Percentiles rank a stretch among this genome's conserved stretches.
Evolutionary conservation across 2,888 invertebrate genomes (phyloP).

Genomic region (Drosophila pseudotalamancana): DNA sequence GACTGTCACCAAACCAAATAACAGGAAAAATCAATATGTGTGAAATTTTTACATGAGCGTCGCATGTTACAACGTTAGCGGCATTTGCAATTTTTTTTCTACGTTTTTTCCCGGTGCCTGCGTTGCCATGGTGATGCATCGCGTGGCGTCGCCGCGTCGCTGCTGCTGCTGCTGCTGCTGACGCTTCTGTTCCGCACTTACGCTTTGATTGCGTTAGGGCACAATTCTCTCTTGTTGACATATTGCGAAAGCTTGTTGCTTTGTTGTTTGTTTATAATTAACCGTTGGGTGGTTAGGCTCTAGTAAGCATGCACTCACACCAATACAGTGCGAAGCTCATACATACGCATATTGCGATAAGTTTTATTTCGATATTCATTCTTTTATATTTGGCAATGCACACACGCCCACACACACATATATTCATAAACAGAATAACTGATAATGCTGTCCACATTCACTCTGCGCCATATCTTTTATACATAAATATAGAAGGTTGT

Average conservation of each 20-base stretch:
- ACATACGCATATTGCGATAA: background rate
- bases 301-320: constrained; percentile 19
- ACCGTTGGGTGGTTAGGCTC: constrained; percentile 30
- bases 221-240: constrained; percentile 38
- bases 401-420: background rate
- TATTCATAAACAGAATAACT: background rate
- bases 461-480: background rate
- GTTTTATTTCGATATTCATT: constrained; percentile 19
- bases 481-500: background rate
- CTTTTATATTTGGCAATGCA: background rate
- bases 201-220: constrained; percentile 51
- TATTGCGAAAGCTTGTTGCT: constrained; percentile 41
- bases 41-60: constrained; percentile 10
- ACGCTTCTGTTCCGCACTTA: constrained; percentile 44
- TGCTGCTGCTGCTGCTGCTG: constrained; percentile 37
- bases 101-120: constrained; percentile 4
- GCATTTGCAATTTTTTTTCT: constrained; percentile 8
- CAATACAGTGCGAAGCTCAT: background rate
- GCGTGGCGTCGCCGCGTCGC: background rate
- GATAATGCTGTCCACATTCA: background rate
- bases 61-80: constrained; percentile 3
- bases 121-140: constrained; percentile 7
- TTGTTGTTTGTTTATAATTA: constrained; percentile 17
- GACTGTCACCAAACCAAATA: no score
- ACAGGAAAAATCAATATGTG: constrained; percentile 65